A percentile compares a stretch with the other conserved stretches of the same genome.
Conservation (phyloP, 2,113 vertebrate species). For the Tachysurus fulvidraco region DNA sequence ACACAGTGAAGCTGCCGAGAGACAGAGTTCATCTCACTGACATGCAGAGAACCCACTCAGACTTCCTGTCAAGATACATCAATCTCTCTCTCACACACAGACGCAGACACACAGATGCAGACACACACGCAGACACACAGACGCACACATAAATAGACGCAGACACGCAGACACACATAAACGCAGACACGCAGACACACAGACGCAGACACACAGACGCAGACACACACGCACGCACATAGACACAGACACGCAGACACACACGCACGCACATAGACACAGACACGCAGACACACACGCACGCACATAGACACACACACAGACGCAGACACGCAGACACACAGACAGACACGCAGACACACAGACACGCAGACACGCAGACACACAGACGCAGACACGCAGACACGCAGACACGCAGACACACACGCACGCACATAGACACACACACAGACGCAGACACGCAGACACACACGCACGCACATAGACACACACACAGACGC, state of each 20-base stretch:
- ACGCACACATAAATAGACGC: no score
- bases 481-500: background rate
- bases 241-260: background rate
- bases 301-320: no score
- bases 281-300: background rate
- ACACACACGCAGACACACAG: background rate
- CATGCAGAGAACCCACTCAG: background rate
- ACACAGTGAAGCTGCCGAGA: background rate
- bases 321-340: no score
- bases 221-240: no score
- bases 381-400: no score
- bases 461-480: background rate
- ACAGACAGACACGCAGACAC: no score
- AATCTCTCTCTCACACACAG: background rate
- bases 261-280: background rate
- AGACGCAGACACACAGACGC: no score
- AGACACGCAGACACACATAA: background rate
- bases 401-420: no score
- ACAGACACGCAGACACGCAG: background rate
- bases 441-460: background rate
- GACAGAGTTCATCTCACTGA: background rate
- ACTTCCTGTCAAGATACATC: conserved; percentile 11
- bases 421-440: background rate
- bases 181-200: background rate
- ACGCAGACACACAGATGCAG: no score